phyloP scores from a whole-genome alignment of 2,888 invertebrate genomes.

The Frankliniella intonsa region DNA sequence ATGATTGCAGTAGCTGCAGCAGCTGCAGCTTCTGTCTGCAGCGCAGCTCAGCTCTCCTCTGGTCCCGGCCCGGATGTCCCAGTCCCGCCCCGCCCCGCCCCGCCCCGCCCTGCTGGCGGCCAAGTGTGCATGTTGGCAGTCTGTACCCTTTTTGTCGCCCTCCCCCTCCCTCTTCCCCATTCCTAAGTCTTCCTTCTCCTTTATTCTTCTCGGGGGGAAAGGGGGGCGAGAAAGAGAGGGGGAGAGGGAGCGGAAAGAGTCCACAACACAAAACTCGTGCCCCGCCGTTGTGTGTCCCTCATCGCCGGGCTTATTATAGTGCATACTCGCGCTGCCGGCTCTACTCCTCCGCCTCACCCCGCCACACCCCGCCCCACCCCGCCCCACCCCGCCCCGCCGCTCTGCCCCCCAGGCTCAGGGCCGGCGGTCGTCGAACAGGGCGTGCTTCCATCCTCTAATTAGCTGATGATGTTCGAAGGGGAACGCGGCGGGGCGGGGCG shows the following conservation, averaged over 20 bases:
- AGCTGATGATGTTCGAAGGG: background rate
- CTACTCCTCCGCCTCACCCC: background rate
- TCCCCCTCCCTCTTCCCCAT: no score
- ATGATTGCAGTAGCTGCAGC: background rate
- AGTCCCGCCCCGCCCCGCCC: background rate
- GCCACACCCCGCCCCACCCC: background rate
- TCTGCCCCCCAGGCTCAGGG: background rate
- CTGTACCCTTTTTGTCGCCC: no score
- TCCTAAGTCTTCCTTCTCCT: no score
- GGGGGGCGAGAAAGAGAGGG: no score
- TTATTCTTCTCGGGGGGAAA: no score
- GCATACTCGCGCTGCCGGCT: background rate
- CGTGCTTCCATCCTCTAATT: background rate
- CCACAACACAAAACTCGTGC: no score
- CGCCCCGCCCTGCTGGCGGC: slow-evolving; percentile 1
- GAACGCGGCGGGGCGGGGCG: background rate
- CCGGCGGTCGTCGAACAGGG: background rate
- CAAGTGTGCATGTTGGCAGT: no score
- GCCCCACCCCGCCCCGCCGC: no score
- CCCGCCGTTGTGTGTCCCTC: no score
- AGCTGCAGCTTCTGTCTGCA: background rate
- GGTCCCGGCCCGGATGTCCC: background rate
- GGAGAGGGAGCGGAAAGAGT: no score
- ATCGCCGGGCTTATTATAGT: background rate
- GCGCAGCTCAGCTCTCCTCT: background rate